Evolutionary conservation across 2,113 vertebrate species (phyloP).

Genomic region (Jacana jacana): DNA sequence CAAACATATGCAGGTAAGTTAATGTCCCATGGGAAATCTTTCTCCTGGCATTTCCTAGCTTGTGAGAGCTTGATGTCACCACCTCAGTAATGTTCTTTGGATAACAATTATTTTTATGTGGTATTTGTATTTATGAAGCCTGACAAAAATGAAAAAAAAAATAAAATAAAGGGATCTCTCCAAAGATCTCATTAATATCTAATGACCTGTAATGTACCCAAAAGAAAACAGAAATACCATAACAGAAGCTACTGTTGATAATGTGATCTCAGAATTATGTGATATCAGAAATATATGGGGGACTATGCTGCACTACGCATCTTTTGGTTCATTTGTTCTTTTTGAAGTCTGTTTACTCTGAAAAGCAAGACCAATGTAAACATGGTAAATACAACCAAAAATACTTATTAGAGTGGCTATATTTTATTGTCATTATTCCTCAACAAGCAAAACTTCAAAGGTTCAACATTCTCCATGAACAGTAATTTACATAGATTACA

Average conservation of each 20-base stretch:
- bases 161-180: not conserved
- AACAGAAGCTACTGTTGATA: not conserved
- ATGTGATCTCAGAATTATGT: not conserved
- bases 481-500: conserved; percentile 50
- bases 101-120: not conserved
- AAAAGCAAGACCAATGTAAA: not conserved
- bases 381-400: not conserved
- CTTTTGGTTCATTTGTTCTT: not conserved
- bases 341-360: not conserved
- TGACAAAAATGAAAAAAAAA: not conserved
- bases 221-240: not conserved
- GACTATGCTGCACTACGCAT: not conserved
- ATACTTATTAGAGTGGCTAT: not conserved
- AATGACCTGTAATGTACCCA: not conserved
- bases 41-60: not conserved
- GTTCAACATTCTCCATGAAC: not conserved
- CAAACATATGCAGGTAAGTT: not conserved
- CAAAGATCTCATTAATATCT: not conserved
- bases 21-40: not conserved
- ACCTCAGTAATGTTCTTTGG: not conserved
- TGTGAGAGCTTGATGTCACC: not conserved
- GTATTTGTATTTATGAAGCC: not conserved
- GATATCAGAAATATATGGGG: not conserved
- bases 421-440: not conserved
- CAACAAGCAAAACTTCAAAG: conserved; percentile 33